phyloP scores from a whole-genome alignment of 2,113 vertebrate genomes.

The Semnopithecus entellus region DNA sequence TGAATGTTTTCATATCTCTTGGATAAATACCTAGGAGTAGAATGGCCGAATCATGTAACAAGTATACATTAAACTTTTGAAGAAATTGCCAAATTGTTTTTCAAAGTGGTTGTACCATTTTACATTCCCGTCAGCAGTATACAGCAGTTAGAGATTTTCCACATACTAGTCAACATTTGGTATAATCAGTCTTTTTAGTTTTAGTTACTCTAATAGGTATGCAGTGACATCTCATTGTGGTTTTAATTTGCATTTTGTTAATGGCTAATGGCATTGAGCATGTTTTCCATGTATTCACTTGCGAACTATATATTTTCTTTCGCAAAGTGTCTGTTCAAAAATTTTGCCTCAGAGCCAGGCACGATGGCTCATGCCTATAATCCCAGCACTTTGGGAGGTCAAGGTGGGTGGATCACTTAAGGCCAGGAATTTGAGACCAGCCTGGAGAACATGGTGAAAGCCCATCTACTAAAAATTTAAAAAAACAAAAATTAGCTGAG shows the following conservation, averaged over 20 bases:
- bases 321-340: background rate
- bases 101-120: background rate
- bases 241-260: constrained; percentile 7
- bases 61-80: background rate
- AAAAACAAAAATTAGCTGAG: too few species aligned
- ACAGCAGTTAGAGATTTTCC: background rate
- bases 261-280: background rate
- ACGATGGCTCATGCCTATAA: too few species aligned
- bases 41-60: background rate
- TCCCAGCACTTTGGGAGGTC: too few species aligned
- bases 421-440: too few species aligned
- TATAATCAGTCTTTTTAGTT: background rate
- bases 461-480: too few species aligned
- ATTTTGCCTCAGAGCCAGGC: too few species aligned
- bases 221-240: background rate
- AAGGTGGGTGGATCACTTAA: too few species aligned
- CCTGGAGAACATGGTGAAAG: too few species aligned
- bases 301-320: background rate
- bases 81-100: background rate
- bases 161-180: background rate
- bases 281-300: background rate
- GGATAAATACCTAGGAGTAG: background rate
- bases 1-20: background rate
- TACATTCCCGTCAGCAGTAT: background rate
- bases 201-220: background rate